Base-by-base conservation (phyloP, 2,113 vertebrate species). In the Takifugu bimaculatus region DNA sequence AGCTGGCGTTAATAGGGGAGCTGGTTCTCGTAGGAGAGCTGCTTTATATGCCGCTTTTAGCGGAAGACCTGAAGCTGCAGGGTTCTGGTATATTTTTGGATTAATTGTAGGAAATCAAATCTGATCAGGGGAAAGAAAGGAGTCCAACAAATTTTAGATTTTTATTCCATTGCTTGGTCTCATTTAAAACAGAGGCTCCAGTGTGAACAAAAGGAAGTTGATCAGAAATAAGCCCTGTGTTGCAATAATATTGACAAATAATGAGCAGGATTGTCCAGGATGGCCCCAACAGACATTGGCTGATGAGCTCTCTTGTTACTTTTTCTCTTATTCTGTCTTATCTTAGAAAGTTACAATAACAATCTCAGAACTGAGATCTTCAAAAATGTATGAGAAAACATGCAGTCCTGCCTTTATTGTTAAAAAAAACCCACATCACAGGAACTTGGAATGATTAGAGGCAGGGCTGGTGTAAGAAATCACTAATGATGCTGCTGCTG, bases 401-500 rank as follows among this genome's bases (percentile, higher is more conserved):
- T 28, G 1, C 4, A 27, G 3, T 5, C 14, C 6, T 39, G 35
- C 35, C 12, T 26, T 2, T 6, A 26, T 49, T 47, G 5, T 56
- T 69, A 35, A 25, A 53, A 14, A 11, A 6, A 45, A 13, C 45
- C 14, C 45, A 6, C 25, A 53, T 68, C 39, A 26, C 42, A 71
- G 35, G 64, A 55, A 50, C 48, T 44, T 45, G 65, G 55, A 63
- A 53, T 64, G 54, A 56, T 74, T 65, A 32, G 68, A 75, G 44
- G 43, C 29, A 57, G 50, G 48, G 27, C 47, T 60, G 70, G 58
- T 57, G 51, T 44, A 13, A 26, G 26, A 20, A 1, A 26, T 27
- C 63, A 27, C 62, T 79, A 81, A 85, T 84, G 64, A 83, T 81
- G 75, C 55, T 64, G 62, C 74, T 70, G 65, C 65, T 59, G 71